Evolutionary conservation across 2,888 invertebrate species (phyloP), one percentile per base, ranked within the genome.

Genomic region (Eupsilia transversa): DNA sequence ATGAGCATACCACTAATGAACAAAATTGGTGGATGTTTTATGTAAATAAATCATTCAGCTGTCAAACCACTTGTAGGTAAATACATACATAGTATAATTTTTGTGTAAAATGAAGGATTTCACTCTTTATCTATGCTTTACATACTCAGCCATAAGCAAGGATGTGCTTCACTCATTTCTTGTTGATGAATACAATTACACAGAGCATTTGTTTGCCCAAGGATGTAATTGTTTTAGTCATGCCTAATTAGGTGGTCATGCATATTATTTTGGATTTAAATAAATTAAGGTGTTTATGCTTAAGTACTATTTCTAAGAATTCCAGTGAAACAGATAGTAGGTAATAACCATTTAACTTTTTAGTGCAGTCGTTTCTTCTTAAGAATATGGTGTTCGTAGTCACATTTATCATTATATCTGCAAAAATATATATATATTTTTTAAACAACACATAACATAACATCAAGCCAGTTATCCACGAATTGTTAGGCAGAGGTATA

Each of bases 171-270:
- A 54, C 10, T 59, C 33, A 35, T 20, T n/a, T 68, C 33, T 63
- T 30, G 30, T 54, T 30, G 27, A 41, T 56, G 75, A 76, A 72
- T 38, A 49, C 38, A 68, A 33, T 65, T 59, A 72, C 23, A 52
- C 70, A 41, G 59, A 67, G 14, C 20, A 61, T 60, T 69, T 76
- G 60, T 82, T 75, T 70, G 57, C 14, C 6, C 43, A 63, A 70
- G 59, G 59, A 79, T 46, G 65, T 70, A 60, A 70, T 83, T 65
- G 80, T 76, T 46, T 69, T 60, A 52, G 82, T 82, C 76, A 65
- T 70, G n/a, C 56, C 43, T 64, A 66, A 72, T 79, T 72, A 66
- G 43, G 27, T 56, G 38, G 64, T 64, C 69, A 57, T 72, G 76
- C 69, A 67, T 70, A 57, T 30, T 14, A 80, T 35, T 79, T 61